These are phyloP conservation scores for Dendropsophus ebraccatus DNA, from an alignment of 2,113 vertebrate genomes.

Conservation along the genomic window DNA sequence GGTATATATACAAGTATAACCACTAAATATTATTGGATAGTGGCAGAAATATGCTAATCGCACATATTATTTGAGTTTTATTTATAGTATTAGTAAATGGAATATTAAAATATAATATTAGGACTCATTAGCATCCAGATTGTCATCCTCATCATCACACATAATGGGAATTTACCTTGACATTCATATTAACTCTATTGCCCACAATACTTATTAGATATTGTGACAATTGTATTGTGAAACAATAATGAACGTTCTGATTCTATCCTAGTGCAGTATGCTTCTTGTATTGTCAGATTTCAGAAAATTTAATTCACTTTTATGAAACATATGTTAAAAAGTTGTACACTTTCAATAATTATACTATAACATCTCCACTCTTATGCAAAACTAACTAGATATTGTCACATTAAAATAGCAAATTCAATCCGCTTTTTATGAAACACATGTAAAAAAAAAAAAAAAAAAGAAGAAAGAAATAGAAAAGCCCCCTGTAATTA, in stretches of 20 bases:
- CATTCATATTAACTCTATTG: slow-evolving; percentile 1
- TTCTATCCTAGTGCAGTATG: slow-evolving; percentile 83
- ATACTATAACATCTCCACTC: slow-evolving; percentile 89
- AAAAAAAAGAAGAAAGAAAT: slow-evolving; percentile 89
- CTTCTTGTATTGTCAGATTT: slow-evolving; percentile 82
- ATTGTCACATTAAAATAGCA: slow-evolving; percentile 95
- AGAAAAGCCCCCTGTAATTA: slow-evolving; percentile 96
- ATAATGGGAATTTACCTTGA: not conserved
- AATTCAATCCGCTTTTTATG: slow-evolving; percentile 99
- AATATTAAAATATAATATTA: not conserved
- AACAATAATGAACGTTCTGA: slow-evolving; percentile 69
- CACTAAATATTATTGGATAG: not conserved
- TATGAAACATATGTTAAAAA: slow-evolving; percentile 97
- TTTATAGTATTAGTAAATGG: not conserved
- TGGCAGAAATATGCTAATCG: not conserved
- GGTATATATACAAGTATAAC: no score
- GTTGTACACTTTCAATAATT: slow-evolving; percentile 98
- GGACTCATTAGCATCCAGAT: not conserved
- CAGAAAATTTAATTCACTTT: slow-evolving; percentile 94
- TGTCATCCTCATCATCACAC: not conserved
- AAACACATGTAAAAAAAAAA: slow-evolving; percentile 93
- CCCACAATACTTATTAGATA: not conserved
- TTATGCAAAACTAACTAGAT: slow-evolving; percentile 97
- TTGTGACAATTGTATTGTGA: slow-evolving; percentile 52
- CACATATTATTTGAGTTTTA: not conserved